A percentile compares a stretch with the other conserved stretches of the same genome.
Evolutionary conservation across 2,797 vertebrate species (phyloP).

Genomic region (Danio aesculapii): DNA sequence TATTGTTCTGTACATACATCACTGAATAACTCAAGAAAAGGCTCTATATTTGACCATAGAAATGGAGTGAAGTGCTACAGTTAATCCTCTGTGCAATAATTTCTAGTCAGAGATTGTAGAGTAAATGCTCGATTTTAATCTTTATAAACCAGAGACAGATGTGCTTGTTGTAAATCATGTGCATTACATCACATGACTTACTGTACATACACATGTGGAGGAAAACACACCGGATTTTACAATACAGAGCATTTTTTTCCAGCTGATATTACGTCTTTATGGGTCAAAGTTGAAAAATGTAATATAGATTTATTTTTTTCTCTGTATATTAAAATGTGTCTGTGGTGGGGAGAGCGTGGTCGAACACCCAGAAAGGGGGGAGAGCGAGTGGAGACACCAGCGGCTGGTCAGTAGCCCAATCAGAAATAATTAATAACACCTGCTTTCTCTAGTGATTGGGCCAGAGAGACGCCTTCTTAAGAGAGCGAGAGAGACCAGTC

Average conservation of each 20-base stretch:
- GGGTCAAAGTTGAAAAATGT: too few relatives aligned
- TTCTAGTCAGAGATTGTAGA: background rate
- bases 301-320: too few relatives aligned
- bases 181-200: conserved; percentile 18
- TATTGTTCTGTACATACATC: background rate
- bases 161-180: background rate
- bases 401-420: too few relatives aligned
- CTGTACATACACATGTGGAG: background rate
- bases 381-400: too few relatives aligned
- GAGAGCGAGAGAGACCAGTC: too few relatives aligned
- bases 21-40: background rate
- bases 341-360: too few relatives aligned
- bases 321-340: too few relatives aligned
- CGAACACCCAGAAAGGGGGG: too few relatives aligned
- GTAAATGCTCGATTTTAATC: conserved; percentile 6
- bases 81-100: conserved; percentile 12
- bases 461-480: too few relatives aligned
- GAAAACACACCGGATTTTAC: background rate
- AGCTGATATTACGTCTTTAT: background rate
- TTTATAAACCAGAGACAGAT: background rate
- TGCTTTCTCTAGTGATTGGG: too few relatives aligned
- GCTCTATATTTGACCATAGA: too few relatives aligned
- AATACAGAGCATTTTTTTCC: background rate
- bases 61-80: background rate
- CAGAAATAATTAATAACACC: too few relatives aligned